Evolutionary conservation across 2,797 vertebrate genomes (phyloP), one percentile per base, ranked within the genome.

Genomic region (Sebastes cheni): DNA sequence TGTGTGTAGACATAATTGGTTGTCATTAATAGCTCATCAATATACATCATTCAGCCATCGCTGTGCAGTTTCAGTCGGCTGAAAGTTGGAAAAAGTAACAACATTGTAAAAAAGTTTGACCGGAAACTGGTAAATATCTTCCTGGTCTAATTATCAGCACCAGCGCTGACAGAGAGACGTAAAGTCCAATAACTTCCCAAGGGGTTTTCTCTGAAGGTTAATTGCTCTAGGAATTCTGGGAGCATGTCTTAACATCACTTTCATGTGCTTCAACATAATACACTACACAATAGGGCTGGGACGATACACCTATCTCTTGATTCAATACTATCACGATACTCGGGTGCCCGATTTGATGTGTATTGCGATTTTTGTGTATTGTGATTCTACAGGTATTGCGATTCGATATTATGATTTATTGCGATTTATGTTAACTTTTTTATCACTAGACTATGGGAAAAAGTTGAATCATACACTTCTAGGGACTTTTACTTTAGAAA

Each of bases 131-230:
- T 32, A 56, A 58, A 79, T 59, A 77, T 89, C 65, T 83, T 55
- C 6, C 67, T 29, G 34, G 68, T 67, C 30, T 77, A 71, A 78
- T 85, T 67, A 83, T 83, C 34, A 67, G 71, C 73, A 68, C 18
- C 36, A 70, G 54, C 50, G 64, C 1, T 56, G 69, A 72, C 6
- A 46, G 50, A 68, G 25, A 78, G 13, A 75, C 64, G 36, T 1
- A 8, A 83, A 58, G 62, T 66, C 75, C 20, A 84, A 75, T 75
- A 67, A 73, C 71, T 86, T 87, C 22, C 46, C n/a, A 12, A 59
- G 59, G 64, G 75, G 64, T 85, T 81, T 79, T 82, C 82, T 80
- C 62, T 75, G 36, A 69, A 83, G 73, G 76, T 88, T 90, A 88
- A 89, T 88, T 88, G 80, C 77, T 81, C 16, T 16, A 65, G 27